These are phyloP conservation scores for Muschampia plurimacula DNA, from an alignment of 2,888 invertebrate genomes.

Conservation along the genomic window DNA sequence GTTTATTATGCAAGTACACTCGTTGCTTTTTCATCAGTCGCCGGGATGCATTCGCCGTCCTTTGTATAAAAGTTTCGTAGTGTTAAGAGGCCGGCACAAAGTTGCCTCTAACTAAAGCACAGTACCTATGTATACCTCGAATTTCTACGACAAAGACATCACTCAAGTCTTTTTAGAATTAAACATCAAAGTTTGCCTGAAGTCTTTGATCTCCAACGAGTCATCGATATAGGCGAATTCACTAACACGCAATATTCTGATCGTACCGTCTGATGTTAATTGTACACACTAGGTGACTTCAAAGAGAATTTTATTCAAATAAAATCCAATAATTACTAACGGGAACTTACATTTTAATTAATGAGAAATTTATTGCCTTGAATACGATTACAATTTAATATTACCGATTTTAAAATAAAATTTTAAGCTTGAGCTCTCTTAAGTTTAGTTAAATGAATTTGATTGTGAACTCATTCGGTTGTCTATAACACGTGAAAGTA, in stretches of 20 bases:
- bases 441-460: slow-evolving; percentile 16
- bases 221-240: slow-evolving; percentile 75
- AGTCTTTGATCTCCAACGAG: slow-evolving; percentile 74
- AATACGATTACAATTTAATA: slow-evolving; percentile 18
- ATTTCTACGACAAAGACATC: slow-evolving; percentile 69
- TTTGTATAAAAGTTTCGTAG: slow-evolving; percentile 59
- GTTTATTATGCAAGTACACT: slow-evolving; percentile 52
- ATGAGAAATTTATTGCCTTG: slow-evolving; percentile 30
- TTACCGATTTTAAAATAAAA: slow-evolving; percentile 7
- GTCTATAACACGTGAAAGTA: slow-evolving; percentile 35
- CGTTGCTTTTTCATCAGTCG: slow-evolving; percentile 63
- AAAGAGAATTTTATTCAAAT: slow-evolving; percentile 49
- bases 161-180: slow-evolving; percentile 72
- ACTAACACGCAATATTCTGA: slow-evolving; percentile 54
- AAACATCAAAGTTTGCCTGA: slow-evolving; percentile 77
- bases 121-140: slow-evolving; percentile 56
- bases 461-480: slow-evolving; percentile 32
- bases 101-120: slow-evolving; percentile 57
- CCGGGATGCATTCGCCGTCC: slow-evolving; percentile 52
- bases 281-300: slow-evolving; percentile 50
- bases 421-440: neutral
- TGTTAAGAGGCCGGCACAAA: slow-evolving; percentile 59
- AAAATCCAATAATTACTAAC: slow-evolving; percentile 45
- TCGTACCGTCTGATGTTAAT: slow-evolving; percentile 51
- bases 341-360: slow-evolving; percentile 31